Evolutionary conservation across 2,113 vertebrate species (phyloP).

Genomic region (Vanacampus margaritifer): DNA sequence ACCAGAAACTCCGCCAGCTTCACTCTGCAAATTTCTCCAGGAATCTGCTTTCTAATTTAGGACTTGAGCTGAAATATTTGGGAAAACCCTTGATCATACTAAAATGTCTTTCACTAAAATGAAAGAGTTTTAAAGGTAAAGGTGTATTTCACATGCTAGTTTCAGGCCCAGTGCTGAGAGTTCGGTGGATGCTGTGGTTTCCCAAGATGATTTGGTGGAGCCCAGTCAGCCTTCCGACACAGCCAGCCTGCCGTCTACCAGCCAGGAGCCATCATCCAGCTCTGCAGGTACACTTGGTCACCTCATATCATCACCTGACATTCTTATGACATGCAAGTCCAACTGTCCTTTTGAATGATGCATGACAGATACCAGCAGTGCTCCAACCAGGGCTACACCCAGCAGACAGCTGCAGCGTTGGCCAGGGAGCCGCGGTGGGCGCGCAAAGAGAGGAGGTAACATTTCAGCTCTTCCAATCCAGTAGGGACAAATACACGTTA

Average conservation of each 20-base stretch:
- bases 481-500: not conserved
- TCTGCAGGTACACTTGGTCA: conserved; percentile 74
- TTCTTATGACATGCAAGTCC: not conserved
- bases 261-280: conserved; percentile 94
- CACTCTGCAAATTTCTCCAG: too few species aligned
- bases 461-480: not conserved
- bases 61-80: too few species aligned
- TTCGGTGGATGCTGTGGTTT: conserved; percentile 82
- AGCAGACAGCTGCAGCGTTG: conserved; percentile 85
- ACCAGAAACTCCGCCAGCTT: too few species aligned
- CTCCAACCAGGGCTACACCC: conserved; percentile 71
- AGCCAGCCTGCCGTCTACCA: conserved; percentile 85
- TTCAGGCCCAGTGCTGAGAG: conserved; percentile 74
- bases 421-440: conserved; percentile 80
- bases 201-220: conserved; percentile 84
- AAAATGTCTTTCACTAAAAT: not conserved
- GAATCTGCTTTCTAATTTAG: too few species aligned
- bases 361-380: conserved; percentile 84
- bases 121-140: not conserved
- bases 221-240: conserved; percentile 82
- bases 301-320: accelerated
- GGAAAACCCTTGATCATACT: not conserved
- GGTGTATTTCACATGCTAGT: not conserved
- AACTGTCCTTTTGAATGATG: not conserved
- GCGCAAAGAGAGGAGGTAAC: conserved; percentile 75